These are phyloP conservation scores for Folsomia candida DNA, from an alignment of 2,888 invertebrate genomes.

Conservation along the genomic window DNA sequence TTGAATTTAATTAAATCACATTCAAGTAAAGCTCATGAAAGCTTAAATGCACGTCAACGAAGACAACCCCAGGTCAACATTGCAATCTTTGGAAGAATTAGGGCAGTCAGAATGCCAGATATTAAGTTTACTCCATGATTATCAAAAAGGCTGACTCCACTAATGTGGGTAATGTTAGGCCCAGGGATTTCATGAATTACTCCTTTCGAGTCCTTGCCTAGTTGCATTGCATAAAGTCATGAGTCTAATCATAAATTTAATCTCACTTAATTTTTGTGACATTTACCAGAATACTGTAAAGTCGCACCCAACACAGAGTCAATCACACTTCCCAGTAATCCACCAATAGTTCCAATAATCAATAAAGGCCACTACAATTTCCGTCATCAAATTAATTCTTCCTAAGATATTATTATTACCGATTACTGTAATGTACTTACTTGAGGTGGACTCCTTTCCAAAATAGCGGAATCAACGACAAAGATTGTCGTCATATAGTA, in stretches of 20 bases:
- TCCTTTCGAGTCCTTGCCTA: conserved; percentile 34
- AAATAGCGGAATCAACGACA: conserved; percentile 61
- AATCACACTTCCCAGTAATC: conserved; percentile 74
- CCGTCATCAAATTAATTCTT: conserved; percentile 12
- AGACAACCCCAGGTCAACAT: conserved; percentile 62
- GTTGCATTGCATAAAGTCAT: conserved; percentile 10
- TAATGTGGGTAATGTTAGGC: conserved; percentile 68
- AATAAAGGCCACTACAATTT: conserved; percentile 72
- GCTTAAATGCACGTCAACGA: too few relatives aligned
- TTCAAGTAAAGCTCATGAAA: too few relatives aligned
- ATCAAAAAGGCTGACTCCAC: conserved; percentile 72
- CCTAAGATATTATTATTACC: not conserved
- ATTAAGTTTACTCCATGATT: conserved; percentile 86
- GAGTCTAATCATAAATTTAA: not conserved
- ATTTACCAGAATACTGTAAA: conserved; percentile 84
- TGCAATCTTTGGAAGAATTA: conserved; percentile 67
- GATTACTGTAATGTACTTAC: conserved; percentile 13
- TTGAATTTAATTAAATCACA: too few relatives aligned
- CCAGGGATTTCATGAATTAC: conserved; percentile 66
- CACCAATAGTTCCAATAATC: conserved; percentile 68
- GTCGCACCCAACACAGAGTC: conserved; percentile 83
- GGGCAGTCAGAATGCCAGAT: conserved; percentile 71
- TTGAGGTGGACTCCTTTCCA: conserved; percentile 62
- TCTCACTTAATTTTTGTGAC: conserved; percentile 52
- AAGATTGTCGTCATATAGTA: conserved; percentile 69